Percentiles rank a stretch among this genome's conserved stretches.
Evolutionary conservation across 2,888 invertebrate species (phyloP).

Genomic region (Neoascia interrupta): DNA sequence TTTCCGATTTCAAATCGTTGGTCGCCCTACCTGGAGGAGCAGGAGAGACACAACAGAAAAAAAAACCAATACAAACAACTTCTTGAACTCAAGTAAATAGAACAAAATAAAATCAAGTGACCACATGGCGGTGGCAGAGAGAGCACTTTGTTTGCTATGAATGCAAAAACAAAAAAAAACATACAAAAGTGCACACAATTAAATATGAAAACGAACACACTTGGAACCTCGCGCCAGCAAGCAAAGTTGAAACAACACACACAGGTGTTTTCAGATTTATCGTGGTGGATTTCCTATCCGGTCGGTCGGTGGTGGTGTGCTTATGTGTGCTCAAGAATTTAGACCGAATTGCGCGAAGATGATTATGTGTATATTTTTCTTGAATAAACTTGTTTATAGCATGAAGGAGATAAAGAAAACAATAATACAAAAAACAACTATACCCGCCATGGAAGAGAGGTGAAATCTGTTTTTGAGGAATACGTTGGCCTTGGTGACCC

Average conservation of each 20-base stretch:
- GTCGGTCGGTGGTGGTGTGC: constrained; percentile 13
- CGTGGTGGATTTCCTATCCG: background rate
- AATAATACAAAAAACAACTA: constrained; percentile 11
- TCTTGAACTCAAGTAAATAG: constrained; percentile 48
- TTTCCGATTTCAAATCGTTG: constrained; percentile 63
- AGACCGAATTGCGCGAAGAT: constrained; percentile 29
- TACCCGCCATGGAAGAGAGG: constrained; percentile 13
- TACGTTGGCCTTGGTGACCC: constrained; percentile 65
- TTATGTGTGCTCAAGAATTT: constrained; percentile 21
- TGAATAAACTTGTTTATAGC: constrained; percentile 50
- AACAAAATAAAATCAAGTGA: constrained; percentile 28
- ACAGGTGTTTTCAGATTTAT: constrained; percentile 42
- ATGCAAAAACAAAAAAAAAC: constrained; percentile 23
- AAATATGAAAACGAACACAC: constrained; percentile 42
- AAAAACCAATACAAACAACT: background rate
- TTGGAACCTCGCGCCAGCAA: constrained; percentile 17
- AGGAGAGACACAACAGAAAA: background rate
- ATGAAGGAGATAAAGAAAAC: constrained; percentile 25
- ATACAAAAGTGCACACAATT: constrained; percentile 37
- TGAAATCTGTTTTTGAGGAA: constrained; percentile 52
- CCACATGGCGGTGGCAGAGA: constrained; percentile 49
- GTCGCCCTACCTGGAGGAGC: constrained; percentile 58
- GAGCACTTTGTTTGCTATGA: constrained; percentile 30
- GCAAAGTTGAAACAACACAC: constrained; percentile 31
- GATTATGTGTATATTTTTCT: constrained; percentile 21